A percentile compares a stretch with the other conserved stretches of the same genome.
These are phyloP conservation scores for Clupea harengus DNA, from an alignment of 2,113 vertebrate species.

Conservation along the genomic window DNA sequence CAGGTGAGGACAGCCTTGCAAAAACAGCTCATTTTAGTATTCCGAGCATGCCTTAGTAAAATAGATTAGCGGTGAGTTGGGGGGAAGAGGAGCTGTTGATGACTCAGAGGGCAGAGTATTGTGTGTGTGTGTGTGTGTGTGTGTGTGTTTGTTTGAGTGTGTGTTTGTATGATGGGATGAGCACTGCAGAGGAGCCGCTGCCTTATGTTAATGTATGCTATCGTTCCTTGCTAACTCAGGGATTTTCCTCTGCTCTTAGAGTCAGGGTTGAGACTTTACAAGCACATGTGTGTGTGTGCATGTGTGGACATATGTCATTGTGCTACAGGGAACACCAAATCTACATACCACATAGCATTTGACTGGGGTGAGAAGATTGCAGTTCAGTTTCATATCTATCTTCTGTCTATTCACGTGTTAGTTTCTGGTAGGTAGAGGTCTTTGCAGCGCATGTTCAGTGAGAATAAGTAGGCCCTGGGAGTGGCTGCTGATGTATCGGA, in stretches of 20 bases:
- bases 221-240: slow-evolving; percentile 3
- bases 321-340: not conserved
- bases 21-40: not conserved
- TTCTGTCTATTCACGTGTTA: no score
- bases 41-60: not conserved
- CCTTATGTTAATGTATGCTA: not conserved
- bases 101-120: not conserved
- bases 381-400: not conserved
- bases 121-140: not conserved
- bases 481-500: no score
- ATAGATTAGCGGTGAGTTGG: not conserved
- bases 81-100: not conserved
- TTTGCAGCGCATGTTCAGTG: no score
- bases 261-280: not conserved
- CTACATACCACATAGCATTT: not conserved
- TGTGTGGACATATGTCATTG: not conserved
- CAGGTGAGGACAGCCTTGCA: not conserved
- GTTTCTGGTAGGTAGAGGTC: no score
- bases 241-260: not conserved
- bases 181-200: not conserved
- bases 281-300: not conserved
- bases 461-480: no score
- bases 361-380: not conserved
- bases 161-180: not conserved
- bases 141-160: not conserved